Evolutionary conservation across 2,888 invertebrate genomes (phyloP).

Genomic region (Volucella bombylans): DNA sequence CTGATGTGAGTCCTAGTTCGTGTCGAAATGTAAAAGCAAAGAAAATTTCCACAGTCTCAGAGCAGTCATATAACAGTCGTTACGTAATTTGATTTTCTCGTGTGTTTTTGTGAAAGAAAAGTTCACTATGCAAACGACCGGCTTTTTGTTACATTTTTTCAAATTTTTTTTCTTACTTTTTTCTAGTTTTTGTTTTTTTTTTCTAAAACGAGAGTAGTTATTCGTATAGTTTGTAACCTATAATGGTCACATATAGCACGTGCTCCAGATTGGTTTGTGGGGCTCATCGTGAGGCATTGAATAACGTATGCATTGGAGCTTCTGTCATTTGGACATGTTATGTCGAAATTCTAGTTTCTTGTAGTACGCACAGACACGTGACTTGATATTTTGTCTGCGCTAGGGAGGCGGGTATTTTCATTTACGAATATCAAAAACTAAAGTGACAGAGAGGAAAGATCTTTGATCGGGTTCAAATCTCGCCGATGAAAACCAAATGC

Average conservation of each 20-base stretch:
- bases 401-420: constrained; percentile 1
- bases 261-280: constrained; percentile 32
- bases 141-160: constrained; percentile 45
- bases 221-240: constrained; percentile 57
- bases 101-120: constrained; percentile 72
- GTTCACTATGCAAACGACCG: constrained; percentile 38
- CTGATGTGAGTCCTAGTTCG: neutral
- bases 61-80: constrained; percentile 73
- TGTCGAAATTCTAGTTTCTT: constrained; percentile 40
- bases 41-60: constrained; percentile 45
- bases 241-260: constrained; percentile 55
- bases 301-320: constrained; percentile 21
- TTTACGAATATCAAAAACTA: constrained; percentile 9
- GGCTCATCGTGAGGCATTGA: constrained; percentile 7
- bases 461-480: constrained; percentile 41
- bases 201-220: constrained; percentile 24
- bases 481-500: neutral
- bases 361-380: constrained; percentile 52
- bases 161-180: constrained; percentile 11
- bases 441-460: constrained; percentile 30
- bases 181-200: neutral
- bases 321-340: constrained; percentile 44
- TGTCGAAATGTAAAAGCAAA: neutral
- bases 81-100: constrained; percentile 73
- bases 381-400: constrained; percentile 49